Conservation (phyloP, 2,113 vertebrate species). For the Onychostoma macrolepis region DNA sequence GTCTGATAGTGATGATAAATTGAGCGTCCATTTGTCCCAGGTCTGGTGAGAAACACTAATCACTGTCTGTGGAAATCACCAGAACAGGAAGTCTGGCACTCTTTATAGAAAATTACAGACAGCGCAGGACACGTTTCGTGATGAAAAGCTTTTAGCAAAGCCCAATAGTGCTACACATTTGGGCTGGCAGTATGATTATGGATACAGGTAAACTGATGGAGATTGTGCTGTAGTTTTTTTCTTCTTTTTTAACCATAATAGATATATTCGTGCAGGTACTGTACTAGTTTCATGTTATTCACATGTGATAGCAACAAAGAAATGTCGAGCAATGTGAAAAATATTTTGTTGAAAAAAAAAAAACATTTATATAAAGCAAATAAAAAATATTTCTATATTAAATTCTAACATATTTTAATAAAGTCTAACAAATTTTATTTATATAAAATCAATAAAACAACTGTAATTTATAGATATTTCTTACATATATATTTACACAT, state of each 20-base stretch:
- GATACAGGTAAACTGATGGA: background rate
- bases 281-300: background rate
- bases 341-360: background rate
- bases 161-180: too few species aligned
- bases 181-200: background rate
- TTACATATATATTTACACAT: too few species aligned
- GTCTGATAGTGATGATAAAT: constrained; percentile 63
- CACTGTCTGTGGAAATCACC: constrained; percentile 11
- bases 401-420: background rate
- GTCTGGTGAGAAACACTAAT: constrained; percentile 56
- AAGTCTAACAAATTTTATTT: background rate
- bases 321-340: background rate
- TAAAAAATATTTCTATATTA: background rate
- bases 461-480: too few species aligned
- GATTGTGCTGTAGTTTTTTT: background rate
- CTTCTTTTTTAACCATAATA: background rate
- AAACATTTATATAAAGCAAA: background rate
- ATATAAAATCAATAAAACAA: too few species aligned
- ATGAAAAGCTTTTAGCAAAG: constrained; percentile 21
- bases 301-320: background rate
- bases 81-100: constrained; percentile 1
- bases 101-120: constrained; percentile 23
- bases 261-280: background rate
- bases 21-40: constrained; percentile 73
- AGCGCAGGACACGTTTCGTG: background rate